A percentile compares a stretch with the other conserved stretches of the same genome.
Conservation (phyloP, 1,140 invertebrate genomes). For the Brachionus rubens region DNA sequence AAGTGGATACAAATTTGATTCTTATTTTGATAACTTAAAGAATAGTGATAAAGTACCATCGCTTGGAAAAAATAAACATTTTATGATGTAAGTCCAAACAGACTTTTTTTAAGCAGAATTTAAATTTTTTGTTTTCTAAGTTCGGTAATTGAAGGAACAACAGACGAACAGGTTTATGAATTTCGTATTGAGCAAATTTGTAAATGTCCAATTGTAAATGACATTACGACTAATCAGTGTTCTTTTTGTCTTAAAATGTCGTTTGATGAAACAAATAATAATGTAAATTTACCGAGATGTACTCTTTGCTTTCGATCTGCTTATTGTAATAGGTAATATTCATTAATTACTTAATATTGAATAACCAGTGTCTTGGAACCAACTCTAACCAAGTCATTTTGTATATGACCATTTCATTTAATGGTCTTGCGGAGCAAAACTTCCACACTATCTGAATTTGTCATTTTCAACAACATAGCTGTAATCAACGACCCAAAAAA, state of each 20-base stretch:
- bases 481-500: no score
- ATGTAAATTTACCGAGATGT: conserved; percentile 1
- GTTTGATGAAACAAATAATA: neutral
- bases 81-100: neutral
- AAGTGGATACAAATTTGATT: conserved; percentile 1
- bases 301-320: conserved; percentile 16
- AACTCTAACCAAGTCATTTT: no score
- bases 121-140: neutral
- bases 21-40: neutral
- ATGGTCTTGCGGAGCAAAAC: no score
- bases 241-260: neutral
- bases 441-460: no score
- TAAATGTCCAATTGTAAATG: conserved; percentile 42
- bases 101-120: neutral
- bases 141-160: neutral
- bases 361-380: no score
- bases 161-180: neutral
- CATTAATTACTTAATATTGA: no score
- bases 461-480: no score
- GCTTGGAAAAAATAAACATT: conserved; percentile 6
- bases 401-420: no score
- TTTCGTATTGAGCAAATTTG: conserved; percentile 11
- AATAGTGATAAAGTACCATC: neutral
- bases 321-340: conserved; percentile 33
- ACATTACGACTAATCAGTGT: neutral